Evolutionary conservation across 2,888 invertebrate genomes (phyloP).

Genomic region (Ormyrus nitidulus): DNA sequence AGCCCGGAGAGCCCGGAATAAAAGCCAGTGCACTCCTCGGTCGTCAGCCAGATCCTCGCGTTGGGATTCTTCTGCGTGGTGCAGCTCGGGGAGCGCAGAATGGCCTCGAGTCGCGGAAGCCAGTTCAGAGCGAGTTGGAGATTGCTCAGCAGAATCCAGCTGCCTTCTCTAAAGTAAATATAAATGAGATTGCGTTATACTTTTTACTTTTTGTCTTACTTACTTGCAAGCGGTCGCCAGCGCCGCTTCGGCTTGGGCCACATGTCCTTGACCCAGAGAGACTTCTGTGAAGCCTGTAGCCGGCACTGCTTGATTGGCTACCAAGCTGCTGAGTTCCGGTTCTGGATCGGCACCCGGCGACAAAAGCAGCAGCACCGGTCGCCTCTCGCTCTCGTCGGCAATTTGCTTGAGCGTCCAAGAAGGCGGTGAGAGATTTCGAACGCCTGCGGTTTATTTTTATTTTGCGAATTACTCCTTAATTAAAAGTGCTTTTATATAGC

Average conservation of each 20-base stretch:
- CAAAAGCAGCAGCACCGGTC: constrained; percentile 90
- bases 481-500: not conserved
- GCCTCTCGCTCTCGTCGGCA: constrained; percentile 78
- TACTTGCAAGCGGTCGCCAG: constrained; percentile 77
- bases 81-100: constrained; percentile 69
- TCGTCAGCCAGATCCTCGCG: constrained; percentile 70
- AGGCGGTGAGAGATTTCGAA: constrained; percentile 78
- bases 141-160: constrained; percentile 72
- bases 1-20: constrained; percentile 71
- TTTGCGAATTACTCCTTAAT: constrained; percentile 42
- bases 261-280: constrained; percentile 89
- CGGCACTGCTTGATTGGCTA: constrained; percentile 70
- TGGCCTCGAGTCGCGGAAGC: constrained; percentile 70
- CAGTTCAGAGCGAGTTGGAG: constrained; percentile 72
- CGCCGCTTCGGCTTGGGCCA: constrained; percentile 76
- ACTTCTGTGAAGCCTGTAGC: constrained; percentile 77
- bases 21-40: constrained; percentile 71
- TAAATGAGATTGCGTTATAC: not conserved
- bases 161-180: constrained; percentile 64
- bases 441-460: constrained; percentile 62
- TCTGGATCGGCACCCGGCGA: constrained; percentile 95
- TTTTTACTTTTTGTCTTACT: constrained; percentile 17
- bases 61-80: constrained; percentile 64
- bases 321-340: constrained; percentile 84
- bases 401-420: constrained; percentile 79